Percentiles rank a stretch among this genome's conserved stretches.
Evolutionary conservation across 2,113 vertebrate genomes (phyloP).

Genomic region (Lampris megalopsis): DNA sequence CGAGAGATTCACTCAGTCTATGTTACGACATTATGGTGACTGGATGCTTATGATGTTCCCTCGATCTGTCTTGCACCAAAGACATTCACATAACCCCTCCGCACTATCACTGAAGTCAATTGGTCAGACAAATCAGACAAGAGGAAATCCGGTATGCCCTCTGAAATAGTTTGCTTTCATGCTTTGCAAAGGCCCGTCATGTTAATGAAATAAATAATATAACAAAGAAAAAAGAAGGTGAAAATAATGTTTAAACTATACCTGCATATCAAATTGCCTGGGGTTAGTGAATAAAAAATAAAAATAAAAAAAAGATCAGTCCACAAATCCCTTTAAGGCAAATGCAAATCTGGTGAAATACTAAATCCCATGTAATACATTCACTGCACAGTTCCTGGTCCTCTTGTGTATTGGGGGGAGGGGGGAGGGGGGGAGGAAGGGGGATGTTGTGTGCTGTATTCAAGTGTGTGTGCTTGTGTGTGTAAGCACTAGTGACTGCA

Average conservation of each 20-base stretch:
- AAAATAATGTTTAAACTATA: slow-evolving; percentile 59
- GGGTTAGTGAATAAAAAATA: slow-evolving; percentile 57
- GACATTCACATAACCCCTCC: slow-evolving; percentile 33
- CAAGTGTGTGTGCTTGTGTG: slow-evolving; percentile 30
- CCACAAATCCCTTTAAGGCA: slow-evolving; percentile 79
- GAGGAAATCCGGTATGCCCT: slow-evolving; percentile 49
- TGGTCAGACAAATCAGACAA: slow-evolving; percentile 40
- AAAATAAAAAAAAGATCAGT: slow-evolving; percentile 43
- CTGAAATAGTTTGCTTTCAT: slow-evolving; percentile 56
- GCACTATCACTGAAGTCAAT: slow-evolving; percentile 44
- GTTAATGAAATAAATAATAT: slow-evolving; percentile 78
- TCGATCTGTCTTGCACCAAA: slow-evolving; percentile 27
- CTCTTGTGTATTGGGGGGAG: slow-evolving; percentile 44
- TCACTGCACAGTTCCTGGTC: slow-evolving; percentile 69
- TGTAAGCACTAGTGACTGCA: slow-evolving; percentile 8
- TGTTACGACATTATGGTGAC: slow-evolving; percentile 33
- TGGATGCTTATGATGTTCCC: slow-evolving; percentile 35
- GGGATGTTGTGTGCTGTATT: slow-evolving; percentile 25
- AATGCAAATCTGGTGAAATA: slow-evolving; percentile 66
- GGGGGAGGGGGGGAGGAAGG: slow-evolving; percentile 16
- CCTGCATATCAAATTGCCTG: slow-evolving; percentile 62
- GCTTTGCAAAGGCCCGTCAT: slow-evolving; percentile 68
- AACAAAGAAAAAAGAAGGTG: slow-evolving; percentile 50
- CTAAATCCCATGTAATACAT: slow-evolving; percentile 73
- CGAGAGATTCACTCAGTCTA: neutral